A percentile compares a stretch with the other conserved stretches of the same genome.
Conservation (phyloP, 2,888 invertebrate species). For the Torymus texanus region DNA sequence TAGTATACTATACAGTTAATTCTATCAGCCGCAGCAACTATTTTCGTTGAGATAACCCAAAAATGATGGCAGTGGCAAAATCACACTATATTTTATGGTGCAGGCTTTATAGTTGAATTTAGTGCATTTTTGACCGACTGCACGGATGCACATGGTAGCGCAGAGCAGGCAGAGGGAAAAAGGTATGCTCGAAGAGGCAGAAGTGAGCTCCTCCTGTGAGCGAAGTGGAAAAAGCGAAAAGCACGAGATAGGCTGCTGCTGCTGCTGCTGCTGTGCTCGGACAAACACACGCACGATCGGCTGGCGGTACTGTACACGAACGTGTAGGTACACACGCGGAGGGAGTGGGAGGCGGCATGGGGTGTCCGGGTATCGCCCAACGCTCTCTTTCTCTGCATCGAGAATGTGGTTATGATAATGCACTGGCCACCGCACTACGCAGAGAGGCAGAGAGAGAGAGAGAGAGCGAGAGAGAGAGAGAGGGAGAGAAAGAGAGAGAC, state of each 20-base stretch:
- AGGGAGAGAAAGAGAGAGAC: too few species aligned
- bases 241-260: not conserved
- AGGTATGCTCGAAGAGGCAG: too few species aligned
- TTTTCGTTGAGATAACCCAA: too few species aligned
- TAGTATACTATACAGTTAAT: too few species aligned
- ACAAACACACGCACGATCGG: conserved; percentile 21
- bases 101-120: too few species aligned
- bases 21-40: too few species aligned
- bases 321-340: not conserved
- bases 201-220: conserved; percentile 19
- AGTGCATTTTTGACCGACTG: too few species aligned
- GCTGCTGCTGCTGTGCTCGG: not conserved
- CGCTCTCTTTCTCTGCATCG: conserved; percentile 65
- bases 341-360: conserved; percentile 52
- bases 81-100: too few species aligned
- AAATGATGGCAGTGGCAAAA: too few species aligned
- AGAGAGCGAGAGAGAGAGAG: too few species aligned
- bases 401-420: conserved; percentile 75
- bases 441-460: conserved; percentile 57
- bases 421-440: conserved; percentile 74
- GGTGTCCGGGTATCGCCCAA: conserved; percentile 65
- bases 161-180: too few species aligned
- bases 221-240: conserved; percentile 35
- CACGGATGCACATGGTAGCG: too few species aligned
- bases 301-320: not conserved